phyloP scores from a whole-genome alignment of 2,888 invertebrate species.

The Osmoderma eremita region DNA sequence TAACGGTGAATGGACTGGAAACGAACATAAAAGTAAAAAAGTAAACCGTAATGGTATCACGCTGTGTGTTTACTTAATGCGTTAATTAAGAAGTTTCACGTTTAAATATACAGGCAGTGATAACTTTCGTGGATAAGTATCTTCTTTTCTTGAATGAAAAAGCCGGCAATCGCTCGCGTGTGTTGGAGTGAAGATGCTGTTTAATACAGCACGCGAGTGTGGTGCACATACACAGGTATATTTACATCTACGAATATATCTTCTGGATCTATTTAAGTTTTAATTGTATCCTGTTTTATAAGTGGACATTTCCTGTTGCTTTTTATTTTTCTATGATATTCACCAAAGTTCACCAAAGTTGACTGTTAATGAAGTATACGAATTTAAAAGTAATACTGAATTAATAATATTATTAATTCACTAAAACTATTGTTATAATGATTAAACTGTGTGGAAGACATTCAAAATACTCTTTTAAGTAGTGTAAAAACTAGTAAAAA shows the following conservation, averaged over 20 bases:
- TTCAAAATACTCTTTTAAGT: too few relatives aligned
- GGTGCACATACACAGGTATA: slow-evolving; percentile 30
- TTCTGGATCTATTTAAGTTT: slow-evolving; percentile 26
- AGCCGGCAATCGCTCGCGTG: slow-evolving; percentile 11
- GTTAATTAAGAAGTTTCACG: slow-evolving; percentile 25
- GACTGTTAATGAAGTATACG: too few relatives aligned
- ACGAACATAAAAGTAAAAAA: slow-evolving; percentile 1
- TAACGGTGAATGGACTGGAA: slow-evolving; percentile 3
- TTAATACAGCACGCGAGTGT: slow-evolving; percentile 5
- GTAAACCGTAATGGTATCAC: not conserved
- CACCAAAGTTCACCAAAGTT: not conserved
- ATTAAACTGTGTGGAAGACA: too few relatives aligned
- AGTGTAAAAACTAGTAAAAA: too few relatives aligned
- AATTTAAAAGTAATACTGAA: too few relatives aligned
- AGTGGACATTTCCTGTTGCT: slow-evolving; percentile 16
- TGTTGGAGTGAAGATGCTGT: slow-evolving; percentile 14
- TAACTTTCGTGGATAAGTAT: slow-evolving; percentile 23
- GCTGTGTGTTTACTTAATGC: slow-evolving; percentile 15
- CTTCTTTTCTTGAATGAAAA: slow-evolving; percentile 13
- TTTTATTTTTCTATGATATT: not conserved
- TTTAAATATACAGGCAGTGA: slow-evolving; percentile 24
- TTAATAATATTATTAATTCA: too few relatives aligned
- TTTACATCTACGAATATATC: slow-evolving; percentile 23
- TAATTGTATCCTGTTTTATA: slow-evolving; percentile 29
- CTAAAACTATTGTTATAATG: too few relatives aligned